phyloP scores from a whole-genome alignment of 2,888 invertebrate genomes.

The Mesochorus sp. region DNA sequence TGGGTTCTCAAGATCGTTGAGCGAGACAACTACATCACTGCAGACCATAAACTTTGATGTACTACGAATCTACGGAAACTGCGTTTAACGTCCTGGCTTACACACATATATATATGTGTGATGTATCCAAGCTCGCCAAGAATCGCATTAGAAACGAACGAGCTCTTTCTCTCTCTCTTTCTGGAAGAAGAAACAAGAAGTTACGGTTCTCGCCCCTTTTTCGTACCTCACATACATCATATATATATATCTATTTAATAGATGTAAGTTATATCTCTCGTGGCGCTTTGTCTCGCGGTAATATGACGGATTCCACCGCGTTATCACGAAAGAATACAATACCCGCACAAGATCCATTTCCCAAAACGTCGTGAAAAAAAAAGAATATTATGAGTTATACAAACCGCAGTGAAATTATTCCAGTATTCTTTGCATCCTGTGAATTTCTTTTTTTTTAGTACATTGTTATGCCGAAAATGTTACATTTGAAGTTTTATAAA shows the following conservation, averaged over 20 bases:
- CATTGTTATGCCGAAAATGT: too few relatives aligned
- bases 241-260: constrained; percentile 2
- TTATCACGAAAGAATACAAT: constrained; percentile 52
- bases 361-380: constrained; percentile 47
- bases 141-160: constrained; percentile 70
- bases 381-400: constrained; percentile 65
- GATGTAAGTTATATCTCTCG: constrained; percentile 70
- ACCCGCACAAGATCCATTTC: constrained; percentile 50
- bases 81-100: constrained; percentile 51
- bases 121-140: constrained; percentile 13
- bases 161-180: constrained; percentile 60
- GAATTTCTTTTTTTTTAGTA: not conserved
- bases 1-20: constrained; percentile 39
- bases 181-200: constrained; percentile 70
- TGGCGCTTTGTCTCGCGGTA: constrained; percentile 78
- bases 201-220: constrained; percentile 64
- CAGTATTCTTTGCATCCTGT: not conserved
- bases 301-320: constrained; percentile 79
- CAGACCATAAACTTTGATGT: constrained; percentile 75
- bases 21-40: constrained; percentile 49
- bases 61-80: constrained; percentile 61
- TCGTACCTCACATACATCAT: constrained; percentile 7
- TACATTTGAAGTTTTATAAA: too few relatives aligned
- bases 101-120: not conserved
- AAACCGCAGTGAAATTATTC: not conserved